Base-by-base conservation (phyloP, 2,888 invertebrate species). In the Cheilosia urbana region DNA sequence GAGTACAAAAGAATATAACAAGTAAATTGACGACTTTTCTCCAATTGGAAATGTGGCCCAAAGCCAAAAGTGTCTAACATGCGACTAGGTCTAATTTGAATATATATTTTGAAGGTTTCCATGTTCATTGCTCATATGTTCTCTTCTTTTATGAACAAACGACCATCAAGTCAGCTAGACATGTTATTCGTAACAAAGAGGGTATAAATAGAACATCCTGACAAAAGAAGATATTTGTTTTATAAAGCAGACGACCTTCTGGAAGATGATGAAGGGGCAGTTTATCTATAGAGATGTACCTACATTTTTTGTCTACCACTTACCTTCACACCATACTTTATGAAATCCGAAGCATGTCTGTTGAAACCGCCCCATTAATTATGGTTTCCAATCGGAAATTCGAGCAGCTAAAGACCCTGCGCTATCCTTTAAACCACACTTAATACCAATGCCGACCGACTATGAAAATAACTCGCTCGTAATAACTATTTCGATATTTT, bases 81-180 rank as follows among this genome's bases (percentile, higher is more conserved):
- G 37, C 37, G 13, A 13, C 13, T 13, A 37, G 37, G 37, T 68
- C 30, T 40, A 27, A 66, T 53, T 72, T 62, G 55, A 11, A 63
- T 3, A 63, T 3, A 34, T 42, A 37, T 45, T 42, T 73, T 62
- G 34, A 73, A 63, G 34, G 73, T 63, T 72, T 72, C 49, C 55
- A 53, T 62, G 73, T 55, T 73, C 63, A 55, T 55, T 63, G 27
- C 55, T 55, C 34, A 45, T 73, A 45, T 73, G 45, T 27, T 27
- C 27, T 15, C 19, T n/a, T n/a, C 24, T 47, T 9, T 47, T 17
- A 17, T 47, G 17, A 47, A 47, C 51, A 49, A 49, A 49, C 19
- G 34, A 34, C 11, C 9, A 34, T 3, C 9, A 49, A 49, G 51
- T 51, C 24, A 47, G 45, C 17, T 24, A 15, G 51, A 51, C 21